A percentile compares a stretch with the other conserved stretches of the same genome.
Evolutionary conservation across 2,888 invertebrate genomes (phyloP).

Genomic region (Drosophila sordidula): DNA sequence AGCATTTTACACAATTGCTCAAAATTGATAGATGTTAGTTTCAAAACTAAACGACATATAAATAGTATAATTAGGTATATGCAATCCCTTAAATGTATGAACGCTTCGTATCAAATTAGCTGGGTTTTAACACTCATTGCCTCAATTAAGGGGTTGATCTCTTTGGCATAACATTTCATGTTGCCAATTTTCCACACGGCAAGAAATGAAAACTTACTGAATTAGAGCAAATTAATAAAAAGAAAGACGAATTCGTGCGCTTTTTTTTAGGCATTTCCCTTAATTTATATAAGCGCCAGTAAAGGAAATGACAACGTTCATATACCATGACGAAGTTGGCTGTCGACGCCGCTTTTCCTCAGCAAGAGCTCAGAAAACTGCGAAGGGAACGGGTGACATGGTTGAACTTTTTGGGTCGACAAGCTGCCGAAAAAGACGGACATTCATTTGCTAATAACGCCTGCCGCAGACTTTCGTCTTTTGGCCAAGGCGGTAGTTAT

Average conservation of each 20-base stretch:
- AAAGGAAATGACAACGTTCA: constrained; percentile 43
- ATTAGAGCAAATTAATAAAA: constrained; percentile 74
- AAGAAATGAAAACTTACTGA: constrained; percentile 60
- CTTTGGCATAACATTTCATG: constrained; percentile 27
- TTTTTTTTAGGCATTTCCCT: constrained; percentile 34
- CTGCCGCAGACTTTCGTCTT: constrained; percentile 23
- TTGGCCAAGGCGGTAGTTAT: constrained; percentile 34
- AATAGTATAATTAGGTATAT: not conserved
- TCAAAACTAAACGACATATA: not conserved
- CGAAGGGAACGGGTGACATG: constrained; percentile 34
- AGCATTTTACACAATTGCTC: too few relatives aligned
- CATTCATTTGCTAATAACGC: constrained; percentile 45
- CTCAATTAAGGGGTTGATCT: constrained; percentile 16
- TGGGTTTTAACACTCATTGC: constrained; percentile 22
- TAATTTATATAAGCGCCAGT: constrained; percentile 43
- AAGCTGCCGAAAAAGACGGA: constrained; percentile 8
- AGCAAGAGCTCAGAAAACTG: constrained; percentile 27
- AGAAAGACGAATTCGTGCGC: constrained; percentile 15
- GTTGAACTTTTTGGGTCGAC: constrained; percentile 37
- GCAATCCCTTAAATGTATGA: not conserved
- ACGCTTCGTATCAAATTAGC: constrained; percentile 17
- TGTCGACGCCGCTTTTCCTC: constrained; percentile 35
- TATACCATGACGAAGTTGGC: constrained; percentile 51
- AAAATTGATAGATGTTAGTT: not conserved
- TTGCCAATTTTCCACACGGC: constrained; percentile 60